Evolutionary conservation across 2,888 invertebrate species (phyloP), one percentile per base, ranked within the genome.

Genomic region (Yponomeuta evonymella): DNA sequence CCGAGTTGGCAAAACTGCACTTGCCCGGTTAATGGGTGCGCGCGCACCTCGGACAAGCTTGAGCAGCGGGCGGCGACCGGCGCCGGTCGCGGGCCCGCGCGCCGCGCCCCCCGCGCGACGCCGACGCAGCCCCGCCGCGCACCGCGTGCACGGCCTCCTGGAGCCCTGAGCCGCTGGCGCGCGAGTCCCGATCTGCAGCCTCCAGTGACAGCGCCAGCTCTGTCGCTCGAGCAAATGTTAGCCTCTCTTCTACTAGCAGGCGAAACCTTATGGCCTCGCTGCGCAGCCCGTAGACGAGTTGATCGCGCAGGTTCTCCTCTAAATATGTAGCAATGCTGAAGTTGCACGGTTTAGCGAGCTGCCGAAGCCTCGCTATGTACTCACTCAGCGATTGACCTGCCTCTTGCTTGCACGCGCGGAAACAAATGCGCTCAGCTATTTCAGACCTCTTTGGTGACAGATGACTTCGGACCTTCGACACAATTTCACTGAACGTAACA

Each of bases 181-280:
- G n/a, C 30, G 69, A 58, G 48, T 69, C 69, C 12, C 69, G 63
- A 33, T 71, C 71, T 12, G 71, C 71, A 15, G 71, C 65, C 36
- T 71, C 71, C 71, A 71, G 30, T 4, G 71, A 69, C 33, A 69
- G 33, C n/a, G 69, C 71, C 33, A 69, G 36, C 67, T 69, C 69
- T 29, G 63, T 67, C 23, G 71, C 65, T n/a, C 71, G 67, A 30
- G 51, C 30, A 43, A 62, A 71, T 11, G 67, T 71, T 10, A 71
- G 29, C 12, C 30, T 23, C 15, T 43, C 33, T 29, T 71, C 71
- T 5, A 68, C 62, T 48, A 71, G 48, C 62, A 71, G 29, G 15
- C 71, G 71, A 29, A 67, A 51, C 12, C 71, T 67, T 23, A 66
- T 29, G 23, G 23, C 63, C 48, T 71, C 71, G 48, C 67, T 71